phyloP scores from a whole-genome alignment of 2,888 invertebrate species.

The Drosophila infuscata region DNA sequence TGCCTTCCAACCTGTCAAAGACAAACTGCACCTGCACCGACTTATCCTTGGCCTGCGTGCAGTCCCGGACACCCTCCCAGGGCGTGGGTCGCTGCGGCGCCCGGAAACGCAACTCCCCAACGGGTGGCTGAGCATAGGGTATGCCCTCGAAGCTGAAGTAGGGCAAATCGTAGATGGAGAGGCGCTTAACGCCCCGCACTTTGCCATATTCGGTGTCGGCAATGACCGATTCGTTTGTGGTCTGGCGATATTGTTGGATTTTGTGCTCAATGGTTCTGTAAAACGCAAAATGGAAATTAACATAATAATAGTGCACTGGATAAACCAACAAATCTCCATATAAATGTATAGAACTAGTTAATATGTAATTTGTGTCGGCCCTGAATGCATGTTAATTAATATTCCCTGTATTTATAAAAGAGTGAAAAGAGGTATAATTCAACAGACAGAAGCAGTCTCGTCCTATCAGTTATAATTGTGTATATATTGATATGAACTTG shows the following conservation, averaged over 20 bases:
- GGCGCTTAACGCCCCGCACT: conserved; percentile 81
- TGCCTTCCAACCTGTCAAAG: conserved; percentile 83
- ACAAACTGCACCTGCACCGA: conserved; percentile 82
- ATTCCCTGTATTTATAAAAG: conserved; percentile 9
- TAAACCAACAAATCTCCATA: background rate
- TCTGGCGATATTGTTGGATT: conserved; percentile 78
- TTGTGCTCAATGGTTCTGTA: conserved; percentile 80
- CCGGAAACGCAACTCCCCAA: conserved; percentile 83
- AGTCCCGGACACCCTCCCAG: conserved; percentile 85
- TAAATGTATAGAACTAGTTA: conserved; percentile 14
- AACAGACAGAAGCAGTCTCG: background rate
- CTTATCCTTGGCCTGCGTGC: conserved; percentile 79
- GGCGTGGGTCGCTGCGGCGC: conserved; percentile 85
- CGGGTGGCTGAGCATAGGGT: conserved; percentile 84
- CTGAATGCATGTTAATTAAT: conserved; percentile 52
- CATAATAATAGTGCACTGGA: conserved; percentile 35
- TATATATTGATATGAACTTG: background rate
- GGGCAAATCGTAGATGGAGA: conserved; percentile 78
- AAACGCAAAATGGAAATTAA: conserved; percentile 36
- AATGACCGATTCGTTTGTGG: conserved; percentile 79
- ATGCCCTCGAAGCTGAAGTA: conserved; percentile 84
- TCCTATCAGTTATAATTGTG: background rate
- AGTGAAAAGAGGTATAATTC: rapidly evolving
- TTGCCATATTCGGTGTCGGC: conserved; percentile 83
- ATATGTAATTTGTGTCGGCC: conserved; percentile 39